Evolutionary conservation across 2,113 vertebrate genomes (phyloP).

Genomic region (Callocephalon fimbriatum): DNA sequence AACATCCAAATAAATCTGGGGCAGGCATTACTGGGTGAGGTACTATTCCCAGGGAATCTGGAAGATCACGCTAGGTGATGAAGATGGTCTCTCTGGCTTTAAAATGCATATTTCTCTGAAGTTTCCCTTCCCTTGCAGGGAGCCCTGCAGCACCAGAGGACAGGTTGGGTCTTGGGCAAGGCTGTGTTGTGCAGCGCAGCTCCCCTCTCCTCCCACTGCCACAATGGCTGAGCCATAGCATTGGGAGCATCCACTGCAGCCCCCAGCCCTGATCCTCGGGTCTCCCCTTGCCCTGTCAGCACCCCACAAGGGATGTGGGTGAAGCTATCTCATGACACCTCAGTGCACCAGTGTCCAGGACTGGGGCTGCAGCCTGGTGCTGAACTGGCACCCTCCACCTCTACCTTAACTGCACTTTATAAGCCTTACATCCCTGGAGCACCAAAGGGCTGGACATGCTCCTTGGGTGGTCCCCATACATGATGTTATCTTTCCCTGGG

Average conservation of each 20-base stretch:
- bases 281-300: neutral
- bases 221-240: fast-evolving
- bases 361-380: neutral
- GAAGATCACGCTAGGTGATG: neutral
- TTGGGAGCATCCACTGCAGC: neutral
- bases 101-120: neutral
- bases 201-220: neutral
- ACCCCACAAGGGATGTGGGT: fast-evolving
- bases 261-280: no score
- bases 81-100: neutral
- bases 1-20: constrained; percentile 9
- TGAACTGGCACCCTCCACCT: neutral
- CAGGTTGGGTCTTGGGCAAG: neutral
- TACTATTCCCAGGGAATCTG: neutral
- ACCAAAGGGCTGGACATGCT: neutral
- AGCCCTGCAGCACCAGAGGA: no score
- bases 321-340: no score
- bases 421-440: neutral
- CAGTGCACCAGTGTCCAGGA: fast-evolving
- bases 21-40: neutral
- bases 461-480: fast-evolving
- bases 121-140: neutral
- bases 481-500: neutral
- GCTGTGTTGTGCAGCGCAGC: fast-evolving
- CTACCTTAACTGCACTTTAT: fast-evolving